Evolutionary conservation across 2,888 invertebrate genomes (phyloP), one percentile per base, ranked within the genome.

Genomic region (Ichneumoninae sp.): DNA sequence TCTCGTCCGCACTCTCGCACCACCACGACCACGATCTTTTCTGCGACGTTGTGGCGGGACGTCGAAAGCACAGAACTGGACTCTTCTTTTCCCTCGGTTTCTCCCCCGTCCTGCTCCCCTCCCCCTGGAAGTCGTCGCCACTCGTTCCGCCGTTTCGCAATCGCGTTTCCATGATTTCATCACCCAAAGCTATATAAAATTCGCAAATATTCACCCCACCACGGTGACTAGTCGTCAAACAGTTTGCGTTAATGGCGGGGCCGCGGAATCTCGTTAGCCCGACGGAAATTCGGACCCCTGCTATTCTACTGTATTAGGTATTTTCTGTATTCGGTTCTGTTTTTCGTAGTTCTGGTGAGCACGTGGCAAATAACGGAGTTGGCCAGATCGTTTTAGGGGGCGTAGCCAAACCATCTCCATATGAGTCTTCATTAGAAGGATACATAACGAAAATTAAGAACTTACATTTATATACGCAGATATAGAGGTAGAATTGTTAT

Each of bases 131-230:
- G 40, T 40, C 10, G 50, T 50, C 66, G n/a, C 30, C 60, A 68
- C 22, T 47, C n/a, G n/a, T 50, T 65, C 26, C 30, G 57, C 33
- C 60, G 40, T 33, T 74, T 65, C 33, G 70, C 33, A 65, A 70
- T 65, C 69, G 62, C 65, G 22, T 50, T 70, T 62, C 33, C 44
- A 74, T 70, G 68, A 83, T 83, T 79, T 74, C 54, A 83, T 83
- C 36, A 84, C 30, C 62, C 13, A 26, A 44, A 75, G 44, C 52
- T 69, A 74, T 65, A 54, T 52, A n/a, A 70, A 69, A 74, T 54
- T 26, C 26, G 50, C 62, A 33, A 52, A 72, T 80, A 47, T 74
- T 13, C 44, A 16, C 30, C 8, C n/a, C 19, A 30, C 62, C 8
- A 7, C 8, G 30, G n/a, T 16, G 72, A 57, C 44, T 19, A n/a